Conservation (phyloP, 2,888 invertebrate species). For the Mythimna albipuncta region DNA sequence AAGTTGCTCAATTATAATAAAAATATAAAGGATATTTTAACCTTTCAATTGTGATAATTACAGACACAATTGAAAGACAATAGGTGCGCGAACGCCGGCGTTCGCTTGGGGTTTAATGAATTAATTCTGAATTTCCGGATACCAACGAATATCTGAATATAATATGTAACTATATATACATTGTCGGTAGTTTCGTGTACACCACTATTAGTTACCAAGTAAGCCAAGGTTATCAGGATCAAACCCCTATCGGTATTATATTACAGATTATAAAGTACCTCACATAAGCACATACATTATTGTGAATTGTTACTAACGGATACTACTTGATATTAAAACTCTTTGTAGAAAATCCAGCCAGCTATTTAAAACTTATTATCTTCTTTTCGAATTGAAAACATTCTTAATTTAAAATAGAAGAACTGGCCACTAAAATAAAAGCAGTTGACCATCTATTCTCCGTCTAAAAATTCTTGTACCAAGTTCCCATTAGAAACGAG, state of each 20-base stretch:
- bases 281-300: slow-evolving; percentile 56
- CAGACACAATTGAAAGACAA: no score
- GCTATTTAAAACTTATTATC: neutral
- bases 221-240: slow-evolving; percentile 65
- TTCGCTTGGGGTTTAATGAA: no score
- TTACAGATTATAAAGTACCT: slow-evolving; percentile 59
- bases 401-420: slow-evolving; percentile 14
- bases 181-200: slow-evolving; percentile 19
- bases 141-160: slow-evolving; percentile 4
- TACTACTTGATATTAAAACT: slow-evolving; percentile 49
- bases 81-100: no score
- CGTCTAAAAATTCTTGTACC: slow-evolving; percentile 27
- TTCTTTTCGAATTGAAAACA: neutral
- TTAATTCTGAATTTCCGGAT: slow-evolving; percentile 15
- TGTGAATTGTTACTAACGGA: slow-evolving; percentile 49
- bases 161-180: slow-evolving; percentile 1
- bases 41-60: no score
- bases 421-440: neutral
- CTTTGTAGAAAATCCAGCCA: slow-evolving; percentile 13
- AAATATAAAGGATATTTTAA: no score
- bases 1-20: no score
- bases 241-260: slow-evolving; percentile 61
- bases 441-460: slow-evolving; percentile 11
- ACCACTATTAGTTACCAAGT: slow-evolving; percentile 53
- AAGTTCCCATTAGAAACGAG: slow-evolving; percentile 20